A percentile compares a stretch with the other conserved stretches of the same genome.
These are phyloP conservation scores for Amblyjoppa proteus DNA, from an alignment of 2,888 invertebrate genomes.

Conservation along the genomic window DNA sequence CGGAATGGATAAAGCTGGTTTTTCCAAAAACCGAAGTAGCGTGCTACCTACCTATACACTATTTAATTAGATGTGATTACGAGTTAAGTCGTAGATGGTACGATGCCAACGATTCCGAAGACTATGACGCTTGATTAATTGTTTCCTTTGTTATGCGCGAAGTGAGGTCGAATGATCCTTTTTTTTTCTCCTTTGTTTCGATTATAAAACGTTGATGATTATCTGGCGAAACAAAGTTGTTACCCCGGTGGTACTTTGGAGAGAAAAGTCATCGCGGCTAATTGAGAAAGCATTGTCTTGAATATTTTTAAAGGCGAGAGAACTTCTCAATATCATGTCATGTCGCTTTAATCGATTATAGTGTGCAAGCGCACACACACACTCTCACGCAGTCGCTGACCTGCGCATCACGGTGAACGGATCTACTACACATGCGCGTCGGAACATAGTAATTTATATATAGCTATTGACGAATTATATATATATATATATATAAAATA, in stretches of 20 bases:
- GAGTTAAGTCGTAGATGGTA: constrained; percentile 60
- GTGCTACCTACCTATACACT: constrained; percentile 65
- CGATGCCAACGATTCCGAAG: constrained; percentile 64
- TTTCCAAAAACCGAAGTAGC: constrained; percentile 57
- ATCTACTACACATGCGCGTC: constrained; percentile 63
- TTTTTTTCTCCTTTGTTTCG: constrained; percentile 8
- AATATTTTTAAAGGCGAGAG: constrained; percentile 35
- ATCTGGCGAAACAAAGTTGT: constrained; percentile 17
- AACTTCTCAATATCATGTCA: neutral
- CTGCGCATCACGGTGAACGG: constrained; percentile 53
- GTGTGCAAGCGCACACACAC: constrained; percentile 11
- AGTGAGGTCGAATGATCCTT: constrained; percentile 4
- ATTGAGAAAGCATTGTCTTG: constrained; percentile 15
- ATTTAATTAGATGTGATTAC: constrained; percentile 70
- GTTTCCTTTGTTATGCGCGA: constrained; percentile 22
- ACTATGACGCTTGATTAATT: constrained; percentile 60
- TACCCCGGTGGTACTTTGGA: constrained; percentile 28
- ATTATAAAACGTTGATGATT: constrained; percentile 12
- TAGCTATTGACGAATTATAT: constrained; percentile 66
- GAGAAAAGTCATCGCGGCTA: constrained; percentile 20
- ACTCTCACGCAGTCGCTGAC: constrained; percentile 36
- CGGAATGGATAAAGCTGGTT: constrained; percentile 35
- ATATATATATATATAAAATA: constrained; percentile 20
- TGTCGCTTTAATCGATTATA: constrained; percentile 34
- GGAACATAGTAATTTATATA: constrained; percentile 67